These are phyloP conservation scores for Neostethus bicornis DNA, from an alignment of 2,797 vertebrate species.

Conservation along the genomic window DNA sequence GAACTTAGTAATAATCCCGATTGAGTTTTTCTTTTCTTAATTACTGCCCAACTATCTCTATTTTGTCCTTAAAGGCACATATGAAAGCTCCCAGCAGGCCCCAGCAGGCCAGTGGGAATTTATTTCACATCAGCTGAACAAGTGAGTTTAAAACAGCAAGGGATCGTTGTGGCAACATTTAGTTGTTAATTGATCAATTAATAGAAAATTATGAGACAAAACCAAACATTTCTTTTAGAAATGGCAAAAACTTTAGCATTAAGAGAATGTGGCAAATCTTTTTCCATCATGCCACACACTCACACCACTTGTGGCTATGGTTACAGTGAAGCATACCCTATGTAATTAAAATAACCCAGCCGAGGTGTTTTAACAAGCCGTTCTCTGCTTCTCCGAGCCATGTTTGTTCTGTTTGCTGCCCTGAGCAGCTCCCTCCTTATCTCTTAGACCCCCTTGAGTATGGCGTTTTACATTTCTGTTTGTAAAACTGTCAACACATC, in stretches of 20 bases:
- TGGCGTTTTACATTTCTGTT: constrained; percentile 83
- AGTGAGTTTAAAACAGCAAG: constrained; percentile 28
- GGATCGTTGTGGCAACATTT: constrained; percentile 25
- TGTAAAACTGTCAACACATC: constrained; percentile 86
- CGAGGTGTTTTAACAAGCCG: constrained; percentile 53
- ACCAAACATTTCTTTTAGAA: neutral
- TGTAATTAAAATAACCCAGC: constrained; percentile 70
- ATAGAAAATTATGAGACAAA: too few relatives aligned
- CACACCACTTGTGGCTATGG: constrained; percentile 25
- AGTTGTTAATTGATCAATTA: constrained; percentile 4
- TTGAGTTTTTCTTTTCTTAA: constrained; percentile 1
- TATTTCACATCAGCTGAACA: constrained; percentile 60
- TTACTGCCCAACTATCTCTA: neutral
- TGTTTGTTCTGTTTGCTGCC: constrained; percentile 66
- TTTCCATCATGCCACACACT: constrained; percentile 25
- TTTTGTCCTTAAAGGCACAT: constrained; percentile 17
- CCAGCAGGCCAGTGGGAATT: constrained; percentile 51
- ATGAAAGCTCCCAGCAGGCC: constrained; percentile 37
- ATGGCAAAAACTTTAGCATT: constrained; percentile 18
- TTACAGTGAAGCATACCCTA: constrained; percentile 20
- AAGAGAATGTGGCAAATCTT: constrained; percentile 2
- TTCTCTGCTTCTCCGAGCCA: constrained; percentile 49
- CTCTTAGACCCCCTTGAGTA: constrained; percentile 78
- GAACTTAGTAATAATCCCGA: constrained; percentile 1
- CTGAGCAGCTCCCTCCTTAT: constrained; percentile 57